phyloP scores from a whole-genome alignment of 2,888 invertebrate species.

The Actias luna region DNA sequence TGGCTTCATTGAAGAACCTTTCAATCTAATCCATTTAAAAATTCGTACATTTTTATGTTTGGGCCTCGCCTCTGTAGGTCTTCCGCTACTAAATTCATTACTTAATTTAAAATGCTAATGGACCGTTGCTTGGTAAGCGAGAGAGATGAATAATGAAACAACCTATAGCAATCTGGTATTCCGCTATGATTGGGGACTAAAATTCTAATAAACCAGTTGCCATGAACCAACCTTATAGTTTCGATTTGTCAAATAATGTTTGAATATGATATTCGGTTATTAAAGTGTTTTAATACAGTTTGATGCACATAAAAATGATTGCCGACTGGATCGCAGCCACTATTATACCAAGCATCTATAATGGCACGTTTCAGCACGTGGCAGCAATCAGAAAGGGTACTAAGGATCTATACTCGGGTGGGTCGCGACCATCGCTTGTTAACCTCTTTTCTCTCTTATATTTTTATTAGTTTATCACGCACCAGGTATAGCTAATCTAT shows the following conservation, averaged over 20 bases:
- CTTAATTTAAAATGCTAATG: slow-evolving; percentile 76
- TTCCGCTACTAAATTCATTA: slow-evolving; percentile 64
- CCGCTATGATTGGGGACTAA: slow-evolving; percentile 45
- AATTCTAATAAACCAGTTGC: not conserved
- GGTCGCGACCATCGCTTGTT: too few relatives aligned
- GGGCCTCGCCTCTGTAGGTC: slow-evolving; percentile 39
- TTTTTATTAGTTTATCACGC: too few relatives aligned
- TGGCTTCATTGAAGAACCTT: slow-evolving; percentile 12
- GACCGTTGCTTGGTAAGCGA: slow-evolving; percentile 59
- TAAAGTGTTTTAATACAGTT: too few relatives aligned
- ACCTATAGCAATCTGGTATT: slow-evolving; percentile 56
- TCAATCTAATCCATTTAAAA: slow-evolving; percentile 24
- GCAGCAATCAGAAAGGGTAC: too few relatives aligned
- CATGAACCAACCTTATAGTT: not conserved
- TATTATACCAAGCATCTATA: too few relatives aligned
- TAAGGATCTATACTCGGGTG: too few relatives aligned
- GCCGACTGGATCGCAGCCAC: too few relatives aligned
- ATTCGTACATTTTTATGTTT: slow-evolving; percentile 33
- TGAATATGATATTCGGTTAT: not conserved
- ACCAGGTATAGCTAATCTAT: too few relatives aligned
- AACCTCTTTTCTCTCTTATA: too few relatives aligned
- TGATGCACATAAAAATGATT: too few relatives aligned
- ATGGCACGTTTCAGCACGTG: too few relatives aligned
- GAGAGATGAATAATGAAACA: slow-evolving; percentile 67
- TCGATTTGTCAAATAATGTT: not conserved